These are phyloP conservation scores for Brachirus orientalis DNA, from an alignment of 2,113 vertebrate genomes.

Conservation along the genomic window DNA sequence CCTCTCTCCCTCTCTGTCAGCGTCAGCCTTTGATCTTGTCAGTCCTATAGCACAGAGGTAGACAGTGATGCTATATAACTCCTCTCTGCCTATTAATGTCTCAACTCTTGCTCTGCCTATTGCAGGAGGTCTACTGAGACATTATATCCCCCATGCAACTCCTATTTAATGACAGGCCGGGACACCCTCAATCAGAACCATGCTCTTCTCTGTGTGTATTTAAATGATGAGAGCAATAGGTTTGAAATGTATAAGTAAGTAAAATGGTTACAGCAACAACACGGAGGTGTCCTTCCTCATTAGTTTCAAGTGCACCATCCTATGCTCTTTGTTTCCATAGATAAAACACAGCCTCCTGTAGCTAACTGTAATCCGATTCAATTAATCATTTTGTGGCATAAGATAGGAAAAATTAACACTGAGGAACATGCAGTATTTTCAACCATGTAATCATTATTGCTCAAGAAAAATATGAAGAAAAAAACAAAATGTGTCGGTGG, in stretches of 20 bases:
- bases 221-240: conserved; percentile 29
- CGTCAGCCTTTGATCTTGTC: conserved; percentile 73
- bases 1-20: conserved; percentile 32
- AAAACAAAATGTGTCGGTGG: conserved; percentile 1
- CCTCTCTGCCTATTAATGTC: conserved; percentile 76
- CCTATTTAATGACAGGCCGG: conserved; percentile 61
- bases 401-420: background rate
- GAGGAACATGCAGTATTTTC: no score
- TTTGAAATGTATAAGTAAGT: conserved; percentile 25
- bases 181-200: conserved; percentile 51
- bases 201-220: conserved; percentile 21
- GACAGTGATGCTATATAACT: conserved; percentile 71
- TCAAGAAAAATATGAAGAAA: conserved; percentile 31
- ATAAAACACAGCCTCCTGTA: conserved; percentile 12
- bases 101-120: conserved; percentile 70
- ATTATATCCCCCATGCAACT: conserved; percentile 54
- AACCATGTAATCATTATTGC: conserved; percentile 7
- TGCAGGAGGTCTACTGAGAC: conserved; percentile 68
- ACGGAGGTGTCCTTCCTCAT: conserved; percentile 17
- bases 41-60: conserved; percentile 66
- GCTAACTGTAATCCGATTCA: conserved; percentile 17
- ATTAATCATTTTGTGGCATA: conserved; percentile 4
- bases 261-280: conserved; percentile 4
- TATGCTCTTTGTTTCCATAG: conserved; percentile 21
- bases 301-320: conserved; percentile 25